Evolutionary conservation across 2,888 invertebrate genomes (phyloP).

Genomic region (Onchidella celtica): DNA sequence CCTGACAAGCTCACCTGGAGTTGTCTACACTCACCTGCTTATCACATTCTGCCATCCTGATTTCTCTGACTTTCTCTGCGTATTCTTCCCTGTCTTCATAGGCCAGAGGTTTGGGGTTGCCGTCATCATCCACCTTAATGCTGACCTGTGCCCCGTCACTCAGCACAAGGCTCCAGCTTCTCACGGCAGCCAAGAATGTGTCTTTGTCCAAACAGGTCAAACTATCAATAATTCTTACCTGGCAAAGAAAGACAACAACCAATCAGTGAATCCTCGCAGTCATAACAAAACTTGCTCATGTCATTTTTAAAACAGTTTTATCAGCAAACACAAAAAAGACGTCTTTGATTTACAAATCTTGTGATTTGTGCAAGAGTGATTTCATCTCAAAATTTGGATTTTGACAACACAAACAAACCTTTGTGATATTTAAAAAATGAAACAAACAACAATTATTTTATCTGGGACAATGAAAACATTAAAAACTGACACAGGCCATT

Average conservation of each 20-base stretch:
- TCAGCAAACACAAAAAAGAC: no score
- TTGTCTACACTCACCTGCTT: constrained; percentile 69
- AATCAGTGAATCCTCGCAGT: neutral
- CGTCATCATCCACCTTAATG: constrained; percentile 69
- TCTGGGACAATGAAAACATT: no score
- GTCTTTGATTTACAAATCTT: no score
- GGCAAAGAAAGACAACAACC: constrained; percentile 24
- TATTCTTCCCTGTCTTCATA: constrained; percentile 76
- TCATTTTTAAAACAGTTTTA: no score
- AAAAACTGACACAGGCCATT: no score
- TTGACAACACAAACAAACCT: no score
- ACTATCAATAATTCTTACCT: constrained; percentile 75
- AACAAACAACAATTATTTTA: no score
- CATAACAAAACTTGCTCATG: no score
- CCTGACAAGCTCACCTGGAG: no score
- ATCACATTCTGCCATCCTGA: constrained; percentile 75
- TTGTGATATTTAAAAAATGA: no score
- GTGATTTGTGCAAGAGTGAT: no score
- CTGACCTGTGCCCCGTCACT: constrained; percentile 73
- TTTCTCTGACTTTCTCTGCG: constrained; percentile 68
- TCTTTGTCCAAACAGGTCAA: constrained; percentile 68
- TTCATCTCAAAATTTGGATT: no score
- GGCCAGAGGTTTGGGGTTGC: constrained; percentile 64
- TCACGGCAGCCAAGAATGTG: constrained; percentile 65
- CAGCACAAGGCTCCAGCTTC: constrained; percentile 71